Base-by-base conservation (phyloP, 2,888 invertebrate species). In the Pristionchus arcanus region DNA sequence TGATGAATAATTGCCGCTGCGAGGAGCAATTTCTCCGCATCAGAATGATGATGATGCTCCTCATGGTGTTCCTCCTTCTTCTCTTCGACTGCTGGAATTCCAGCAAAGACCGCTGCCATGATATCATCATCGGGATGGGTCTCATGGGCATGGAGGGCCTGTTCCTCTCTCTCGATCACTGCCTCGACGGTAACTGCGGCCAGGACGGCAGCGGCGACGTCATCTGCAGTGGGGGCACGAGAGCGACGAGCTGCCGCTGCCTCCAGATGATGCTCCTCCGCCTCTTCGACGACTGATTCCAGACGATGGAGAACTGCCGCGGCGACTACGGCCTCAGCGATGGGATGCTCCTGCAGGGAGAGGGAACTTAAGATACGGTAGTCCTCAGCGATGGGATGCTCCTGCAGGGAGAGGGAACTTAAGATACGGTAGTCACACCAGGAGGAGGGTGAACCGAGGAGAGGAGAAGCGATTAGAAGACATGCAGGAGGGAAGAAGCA, bases 21-120 rank as follows among this genome's bases (percentile, higher is more conserved):
- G 19, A 63, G 34, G 25, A 85, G 34, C 59, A 85, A 11, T 28
- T 87, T 37, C 68, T 68, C 42, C 11, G 16, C 68, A n/a, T 37
- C 34, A 63, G n/a, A 28, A 28, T 68, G 28, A 19, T 59, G 34
- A 21, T 81, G 81, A n/a, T 77, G 77, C 42, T 86, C 86, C 86
- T 86, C 66, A 11, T 37, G 59, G 15, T 42, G 66, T 21, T 66
- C 42, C 19, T n/a, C 74, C 19, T 34, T 34, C 84, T n/a, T 16
- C 25, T 28, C 68, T 13, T 28, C 87, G 1, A 15, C 71, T 31
- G 34, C 53, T 0, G 87, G 87, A 5, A 87, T 31, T 25, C 68
- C 74, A 2, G 66, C 89, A 68, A 90, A 90, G 28, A 91, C 91
- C 2, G 90, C 90, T 28, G 85, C 91, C 91, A 91, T 89, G 37